A percentile compares a stretch with the other conserved stretches of the same genome.
Evolutionary conservation across 1,140 invertebrate species (phyloP).

Genomic region (Ctenoplectra terminalis): DNA sequence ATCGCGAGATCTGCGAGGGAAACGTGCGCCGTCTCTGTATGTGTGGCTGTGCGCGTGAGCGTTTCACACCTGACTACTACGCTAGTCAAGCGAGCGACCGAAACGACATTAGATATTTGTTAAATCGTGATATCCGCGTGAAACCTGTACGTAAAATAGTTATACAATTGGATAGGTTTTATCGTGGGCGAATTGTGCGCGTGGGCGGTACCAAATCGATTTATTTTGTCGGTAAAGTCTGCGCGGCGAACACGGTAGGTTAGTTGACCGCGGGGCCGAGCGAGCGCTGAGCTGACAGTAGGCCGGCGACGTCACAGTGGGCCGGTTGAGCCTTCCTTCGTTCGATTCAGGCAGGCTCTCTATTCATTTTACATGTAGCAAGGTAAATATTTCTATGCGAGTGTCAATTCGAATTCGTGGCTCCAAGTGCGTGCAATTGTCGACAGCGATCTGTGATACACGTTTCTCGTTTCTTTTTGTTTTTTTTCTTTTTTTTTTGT

Average conservation of each 20-base stretch:
- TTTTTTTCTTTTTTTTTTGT: background rate
- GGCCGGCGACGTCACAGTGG: constrained; percentile 84
- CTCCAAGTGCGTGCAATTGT: constrained; percentile 54
- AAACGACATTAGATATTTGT: background rate
- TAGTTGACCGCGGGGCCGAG: constrained; percentile 83
- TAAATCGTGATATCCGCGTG: constrained; percentile 1
- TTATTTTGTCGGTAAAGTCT: constrained; percentile 71
- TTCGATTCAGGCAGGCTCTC: constrained; percentile 82
- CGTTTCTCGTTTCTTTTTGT: background rate
- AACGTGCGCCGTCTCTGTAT: constrained; percentile 64
- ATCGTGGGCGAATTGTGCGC: constrained; percentile 48
- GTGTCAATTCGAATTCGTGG: constrained; percentile 50
- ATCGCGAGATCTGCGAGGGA: constrained; percentile 67
- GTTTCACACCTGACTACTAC: constrained; percentile 82
- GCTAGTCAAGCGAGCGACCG: constrained; percentile 66
- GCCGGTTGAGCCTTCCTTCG: constrained; percentile 83
- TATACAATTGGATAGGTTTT: constrained; percentile 46
- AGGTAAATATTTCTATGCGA: constrained; percentile 81
- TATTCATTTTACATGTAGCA: constrained; percentile 84
- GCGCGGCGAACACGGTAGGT: constrained; percentile 79
- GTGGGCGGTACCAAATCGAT: constrained; percentile 57
- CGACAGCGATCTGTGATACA: constrained; percentile 15
- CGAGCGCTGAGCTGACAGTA: constrained; percentile 83
- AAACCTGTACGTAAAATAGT: constrained; percentile 49
- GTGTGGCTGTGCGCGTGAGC: constrained; percentile 72